phyloP scores from a whole-genome alignment of 2,113 vertebrate genomes.

The Ciconia stormi region DNA sequence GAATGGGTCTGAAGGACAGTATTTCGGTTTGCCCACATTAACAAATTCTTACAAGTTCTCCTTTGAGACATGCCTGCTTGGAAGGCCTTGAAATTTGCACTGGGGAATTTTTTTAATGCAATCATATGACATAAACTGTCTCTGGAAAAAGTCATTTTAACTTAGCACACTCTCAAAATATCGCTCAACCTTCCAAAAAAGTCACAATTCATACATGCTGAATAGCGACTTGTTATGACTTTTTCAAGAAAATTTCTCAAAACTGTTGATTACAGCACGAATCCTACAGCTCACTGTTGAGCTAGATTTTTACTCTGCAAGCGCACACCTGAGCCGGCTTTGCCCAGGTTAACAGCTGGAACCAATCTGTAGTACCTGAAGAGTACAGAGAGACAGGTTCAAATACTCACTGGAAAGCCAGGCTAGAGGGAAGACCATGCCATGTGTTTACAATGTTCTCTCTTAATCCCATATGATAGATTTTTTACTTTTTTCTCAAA shows the following conservation, averaged over 20 bases:
- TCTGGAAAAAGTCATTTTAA: not conserved
- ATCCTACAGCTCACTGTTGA: not conserved
- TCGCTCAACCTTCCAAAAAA: not conserved
- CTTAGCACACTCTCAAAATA: not conserved
- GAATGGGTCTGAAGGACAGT: not conserved
- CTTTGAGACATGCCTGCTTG: not conserved
- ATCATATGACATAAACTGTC: not conserved
- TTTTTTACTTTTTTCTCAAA: not conserved
- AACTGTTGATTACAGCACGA: not conserved
- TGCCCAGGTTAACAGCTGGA: not conserved
- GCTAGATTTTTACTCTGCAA: not conserved
- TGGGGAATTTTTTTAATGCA: not conserved
- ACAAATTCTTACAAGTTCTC: not conserved
- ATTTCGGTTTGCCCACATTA: not conserved
- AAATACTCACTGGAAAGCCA: not conserved
- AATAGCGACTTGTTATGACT: not conserved
- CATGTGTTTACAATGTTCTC: not conserved
- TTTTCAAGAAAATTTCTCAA: not conserved
- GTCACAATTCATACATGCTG: not conserved
- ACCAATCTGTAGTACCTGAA: not conserved
- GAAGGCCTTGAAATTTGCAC: not conserved
- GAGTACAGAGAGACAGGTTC: not conserved
- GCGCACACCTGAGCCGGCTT: not conserved
- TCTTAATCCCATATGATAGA: not conserved
- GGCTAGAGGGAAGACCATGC: not conserved